Evolutionary conservation across 2,888 invertebrate species (phyloP).

Genomic region (Congeria kusceri): DNA sequence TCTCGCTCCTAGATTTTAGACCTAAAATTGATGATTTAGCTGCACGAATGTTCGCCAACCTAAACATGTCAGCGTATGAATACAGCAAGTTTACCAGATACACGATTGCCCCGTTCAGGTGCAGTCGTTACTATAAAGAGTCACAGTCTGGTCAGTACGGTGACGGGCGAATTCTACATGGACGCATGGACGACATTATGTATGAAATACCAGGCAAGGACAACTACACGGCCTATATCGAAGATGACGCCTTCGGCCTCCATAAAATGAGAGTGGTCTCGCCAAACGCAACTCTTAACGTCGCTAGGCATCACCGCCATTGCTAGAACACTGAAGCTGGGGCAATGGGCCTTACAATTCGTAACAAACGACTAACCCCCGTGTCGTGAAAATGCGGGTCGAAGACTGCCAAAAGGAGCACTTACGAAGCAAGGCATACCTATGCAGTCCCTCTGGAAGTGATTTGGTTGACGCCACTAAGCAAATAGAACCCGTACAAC

Average conservation of each 20-base stretch:
- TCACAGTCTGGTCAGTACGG: conserved; percentile 10
- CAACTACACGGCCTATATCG: conserved; percentile 38
- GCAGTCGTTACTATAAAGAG: conserved; percentile 3
- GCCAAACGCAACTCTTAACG: no score
- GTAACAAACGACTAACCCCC: conserved; percentile 66
- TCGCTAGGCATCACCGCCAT: conserved; percentile 45
- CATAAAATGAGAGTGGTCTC: conserved; percentile 37
- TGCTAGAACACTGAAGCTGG: conserved; percentile 38
- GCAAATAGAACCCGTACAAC: conserved; percentile 79
- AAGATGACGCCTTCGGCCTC: conserved; percentile 33
- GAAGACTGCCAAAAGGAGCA: conserved; percentile 50
- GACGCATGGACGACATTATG: conserved; percentile 38
- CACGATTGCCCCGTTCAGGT: conserved; percentile 23
- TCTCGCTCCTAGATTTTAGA: conserved; percentile 53
- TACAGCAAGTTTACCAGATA: no score
- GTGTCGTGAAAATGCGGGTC: conserved; percentile 60
- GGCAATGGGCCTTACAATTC: no score
- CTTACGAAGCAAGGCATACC: no score
- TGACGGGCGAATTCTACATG: conserved; percentile 12
- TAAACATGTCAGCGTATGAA: conserved; percentile 37
- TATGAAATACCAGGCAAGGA: conserved; percentile 52
- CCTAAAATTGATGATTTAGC: conserved; percentile 75
- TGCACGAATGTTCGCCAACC: conserved; percentile 49
- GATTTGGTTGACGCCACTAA: no score
- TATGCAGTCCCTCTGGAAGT: no score